Percentiles rank a stretch among this genome's conserved stretches.
phyloP scores from a whole-genome alignment of 2,797 vertebrate species.

The Harpagifer antarcticus region DNA sequence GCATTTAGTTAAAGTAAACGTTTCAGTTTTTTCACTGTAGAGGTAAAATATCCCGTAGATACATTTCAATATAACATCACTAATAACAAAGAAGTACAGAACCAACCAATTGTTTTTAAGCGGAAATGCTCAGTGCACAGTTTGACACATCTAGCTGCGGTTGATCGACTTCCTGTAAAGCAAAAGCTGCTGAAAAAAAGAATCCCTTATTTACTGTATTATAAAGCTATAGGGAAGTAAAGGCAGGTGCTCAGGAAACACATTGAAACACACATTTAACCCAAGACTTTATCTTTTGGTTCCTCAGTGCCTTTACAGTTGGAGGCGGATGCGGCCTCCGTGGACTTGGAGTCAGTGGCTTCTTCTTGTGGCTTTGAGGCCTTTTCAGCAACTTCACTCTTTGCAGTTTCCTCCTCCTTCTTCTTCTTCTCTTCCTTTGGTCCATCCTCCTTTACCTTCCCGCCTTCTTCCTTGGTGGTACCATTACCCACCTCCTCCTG shows the following conservation, averaged over 20 bases:
- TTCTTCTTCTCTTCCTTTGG: conserved; percentile 30
- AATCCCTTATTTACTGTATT: not conserved
- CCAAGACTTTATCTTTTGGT: conserved; percentile 38
- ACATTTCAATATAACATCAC: not conserved
- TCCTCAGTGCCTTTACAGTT: conserved; percentile 33
- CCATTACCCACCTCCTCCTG: conserved; percentile 21
- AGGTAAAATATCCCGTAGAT: not conserved
- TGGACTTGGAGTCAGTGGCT: not conserved
- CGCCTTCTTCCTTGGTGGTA: conserved; percentile 28
- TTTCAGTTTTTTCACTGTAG: too few species aligned
- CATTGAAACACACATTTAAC: conserved; percentile 1
- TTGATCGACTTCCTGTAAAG: not conserved
- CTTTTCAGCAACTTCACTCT: conserved; percentile 14
- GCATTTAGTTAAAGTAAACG: too few species aligned
- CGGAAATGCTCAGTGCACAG: not conserved
- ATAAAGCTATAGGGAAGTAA: conserved; percentile 4
- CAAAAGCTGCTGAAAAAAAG: conserved; percentile 11
- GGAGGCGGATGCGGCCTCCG: not conserved
- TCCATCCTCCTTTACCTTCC: conserved; percentile 6
- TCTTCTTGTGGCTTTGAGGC: conserved; percentile 34
- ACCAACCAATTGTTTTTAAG: not conserved
- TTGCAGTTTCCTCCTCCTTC: conserved; percentile 5
- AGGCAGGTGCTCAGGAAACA: conserved; percentile 30
- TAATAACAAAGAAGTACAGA: conserved; percentile 6
- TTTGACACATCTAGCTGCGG: conserved; percentile 4